Evolutionary conservation across 2,113 vertebrate genomes (phyloP).

Genomic region (Tachuris rubrigastra): DNA sequence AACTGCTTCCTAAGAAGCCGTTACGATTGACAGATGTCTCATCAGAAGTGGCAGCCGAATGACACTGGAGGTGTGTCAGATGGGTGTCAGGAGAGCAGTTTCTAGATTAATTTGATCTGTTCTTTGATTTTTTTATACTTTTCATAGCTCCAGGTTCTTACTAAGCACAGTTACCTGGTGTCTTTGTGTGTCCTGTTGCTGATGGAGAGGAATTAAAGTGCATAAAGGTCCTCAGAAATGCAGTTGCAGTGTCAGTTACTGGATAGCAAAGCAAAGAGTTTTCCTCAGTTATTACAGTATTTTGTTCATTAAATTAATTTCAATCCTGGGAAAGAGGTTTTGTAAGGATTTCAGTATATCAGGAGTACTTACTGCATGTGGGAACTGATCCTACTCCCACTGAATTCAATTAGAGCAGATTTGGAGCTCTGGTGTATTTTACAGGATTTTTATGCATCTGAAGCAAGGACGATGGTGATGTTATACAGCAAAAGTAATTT

Average conservation of each 20-base stretch:
- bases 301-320: not conserved
- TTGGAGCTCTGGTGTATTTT: not conserved
- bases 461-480: not conserved
- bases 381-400: not conserved
- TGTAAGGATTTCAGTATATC: conserved; percentile 1
- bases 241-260: not conserved
- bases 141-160: not conserved
- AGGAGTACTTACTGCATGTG: not conserved
- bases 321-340: not conserved
- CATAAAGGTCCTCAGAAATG: not conserved
- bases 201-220: not conserved
- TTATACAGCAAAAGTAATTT: not conserved
- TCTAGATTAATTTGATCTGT: not conserved
- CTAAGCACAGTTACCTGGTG: not conserved
- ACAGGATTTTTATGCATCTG: not conserved
- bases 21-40: not conserved
- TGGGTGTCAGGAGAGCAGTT: not conserved
- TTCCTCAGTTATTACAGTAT: not conserved
- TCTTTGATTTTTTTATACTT: not conserved
- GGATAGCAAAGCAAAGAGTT: not conserved
- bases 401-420: conserved; percentile 5
- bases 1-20: not conserved
- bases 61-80: not conserved
- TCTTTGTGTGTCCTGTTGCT: not conserved
- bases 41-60: not conserved